These are phyloP conservation scores for Tauraco hartlaubi DNA, from an alignment of 2,797 vertebrate genomes.

Conservation along the genomic window DNA sequence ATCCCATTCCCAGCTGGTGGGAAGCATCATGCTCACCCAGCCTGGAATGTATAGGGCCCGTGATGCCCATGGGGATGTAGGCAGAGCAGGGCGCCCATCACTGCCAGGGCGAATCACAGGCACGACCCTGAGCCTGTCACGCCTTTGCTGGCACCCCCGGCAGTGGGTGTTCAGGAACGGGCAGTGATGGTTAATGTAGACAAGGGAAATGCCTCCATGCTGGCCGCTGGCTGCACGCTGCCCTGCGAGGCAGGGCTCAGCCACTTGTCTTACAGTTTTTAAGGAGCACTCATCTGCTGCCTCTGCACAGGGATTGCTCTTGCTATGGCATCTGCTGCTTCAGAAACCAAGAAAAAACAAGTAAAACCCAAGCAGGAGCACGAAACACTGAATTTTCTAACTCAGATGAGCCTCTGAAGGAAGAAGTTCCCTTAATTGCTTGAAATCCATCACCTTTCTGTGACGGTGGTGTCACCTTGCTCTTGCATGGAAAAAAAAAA, in stretches of 20 bases:
- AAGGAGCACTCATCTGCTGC: not conserved
- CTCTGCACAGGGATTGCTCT: not conserved
- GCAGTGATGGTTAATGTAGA: too few species aligned
- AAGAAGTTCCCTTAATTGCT: not conserved
- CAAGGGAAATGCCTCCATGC: not conserved
- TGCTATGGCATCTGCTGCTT: not conserved
- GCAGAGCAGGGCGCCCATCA: not conserved
- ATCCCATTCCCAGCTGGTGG: not conserved
- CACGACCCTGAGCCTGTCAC: not conserved
- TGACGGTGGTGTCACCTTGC: not conserved
- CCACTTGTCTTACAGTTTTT: not conserved
- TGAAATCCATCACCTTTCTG: not conserved
- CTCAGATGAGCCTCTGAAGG: not conserved
- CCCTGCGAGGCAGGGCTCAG: not conserved
- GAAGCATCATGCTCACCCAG: not conserved
- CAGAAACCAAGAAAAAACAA: not conserved
- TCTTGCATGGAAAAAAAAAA: not conserved
- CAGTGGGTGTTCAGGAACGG: accelerated
- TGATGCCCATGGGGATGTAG: not conserved
- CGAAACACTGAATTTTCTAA: not conserved
- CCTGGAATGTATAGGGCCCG: accelerated
- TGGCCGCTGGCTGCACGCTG: accelerated
- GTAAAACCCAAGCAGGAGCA: not conserved
- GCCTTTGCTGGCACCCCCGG: not conserved
- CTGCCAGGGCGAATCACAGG: not conserved